phyloP scores from a whole-genome alignment of 2,797 vertebrate genomes.

The Forpus xanthops region DNA sequence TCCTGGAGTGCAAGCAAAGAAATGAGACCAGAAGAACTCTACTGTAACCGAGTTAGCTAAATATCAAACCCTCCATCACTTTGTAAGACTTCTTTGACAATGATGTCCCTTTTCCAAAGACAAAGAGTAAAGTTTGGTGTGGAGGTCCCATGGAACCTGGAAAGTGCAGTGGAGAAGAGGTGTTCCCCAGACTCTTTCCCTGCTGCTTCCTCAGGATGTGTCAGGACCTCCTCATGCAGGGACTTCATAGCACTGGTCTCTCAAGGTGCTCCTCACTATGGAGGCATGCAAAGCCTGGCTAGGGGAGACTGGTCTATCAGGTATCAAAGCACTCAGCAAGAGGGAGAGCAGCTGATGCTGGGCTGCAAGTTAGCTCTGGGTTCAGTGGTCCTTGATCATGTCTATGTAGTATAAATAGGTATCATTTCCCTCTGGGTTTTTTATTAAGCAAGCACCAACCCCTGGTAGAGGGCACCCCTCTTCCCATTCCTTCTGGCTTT shows the following conservation, averaged over 20 bases:
- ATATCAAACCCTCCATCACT: not conserved
- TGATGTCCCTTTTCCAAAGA: not conserved
- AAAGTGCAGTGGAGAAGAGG: not conserved
- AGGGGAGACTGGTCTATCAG: not conserved
- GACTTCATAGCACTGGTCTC: not conserved
- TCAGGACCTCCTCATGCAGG: not conserved
- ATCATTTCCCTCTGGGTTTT: not conserved
- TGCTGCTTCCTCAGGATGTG: not conserved
- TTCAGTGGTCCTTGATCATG: not conserved
- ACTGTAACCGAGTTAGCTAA: not conserved
- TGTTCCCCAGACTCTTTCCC: not conserved
- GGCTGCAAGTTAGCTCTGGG: not conserved
- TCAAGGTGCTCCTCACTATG: rapidly evolving
- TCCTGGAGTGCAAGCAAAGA: not conserved
- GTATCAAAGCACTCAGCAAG: not conserved
- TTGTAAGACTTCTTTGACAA: not conserved
- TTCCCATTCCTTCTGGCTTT: not conserved
- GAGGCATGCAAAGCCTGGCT: not conserved
- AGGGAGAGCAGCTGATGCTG: not conserved
- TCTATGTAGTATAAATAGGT: rapidly evolving
- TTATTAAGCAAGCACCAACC: not conserved
- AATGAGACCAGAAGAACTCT: not conserved
- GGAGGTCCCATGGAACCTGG: not conserved
- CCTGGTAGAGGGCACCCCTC: not conserved
- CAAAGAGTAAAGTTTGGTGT: not conserved